Base-by-base conservation (phyloP, 2,113 vertebrate species). In the Rafetus swinhoei region DNA sequence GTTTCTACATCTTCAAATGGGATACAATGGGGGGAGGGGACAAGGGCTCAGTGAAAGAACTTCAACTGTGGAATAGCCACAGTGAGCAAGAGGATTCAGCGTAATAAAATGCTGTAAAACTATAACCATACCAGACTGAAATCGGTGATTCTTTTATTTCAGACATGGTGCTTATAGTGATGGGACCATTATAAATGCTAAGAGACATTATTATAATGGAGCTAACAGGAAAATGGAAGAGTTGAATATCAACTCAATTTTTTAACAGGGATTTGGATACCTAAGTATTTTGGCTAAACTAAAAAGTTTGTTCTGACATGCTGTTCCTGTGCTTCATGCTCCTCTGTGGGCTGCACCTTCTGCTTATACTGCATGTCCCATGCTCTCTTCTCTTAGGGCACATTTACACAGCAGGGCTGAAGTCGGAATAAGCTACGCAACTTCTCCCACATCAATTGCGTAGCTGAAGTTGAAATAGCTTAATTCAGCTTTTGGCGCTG, bases 1-100 rank as follows among this genome's bases (percentile, higher is more conserved):
- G 9, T 5, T 0, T 0, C 69, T 19, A 82, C n/a, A 22, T 9
- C 54, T 56, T 52, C 25, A 1, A 18, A 10, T 3, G 90, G 55
- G 35, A n/a, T 16, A 80, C 0, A 8, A 2, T 1, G 55, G 81
- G 50, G 14, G 39, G 15, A 8, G 3, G 45, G 45, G 6, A 45
- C 45, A 45, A 13, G 45, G 19, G 2, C 59, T 45, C 18, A 24
- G 39, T 45, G 56, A 29, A 89, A 81, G 53, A 3, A 8, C 21
- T 24, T 4, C n/a, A 82, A 65, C 22, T 82, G 7, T 5, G 55
- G 88, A 79, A 35, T 5, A 82, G 74, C 9, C 86, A 35, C 52
- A 1, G 0, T 25, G 55, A 14, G 29, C 79, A 35, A 32, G 60
- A 22, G 9, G 2, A 90, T 52, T 29, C 55, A 85, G 25, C 57